Base-by-base conservation (phyloP, 2,797 vertebrate genomes). In the Tenualosa ilisha region DNA sequence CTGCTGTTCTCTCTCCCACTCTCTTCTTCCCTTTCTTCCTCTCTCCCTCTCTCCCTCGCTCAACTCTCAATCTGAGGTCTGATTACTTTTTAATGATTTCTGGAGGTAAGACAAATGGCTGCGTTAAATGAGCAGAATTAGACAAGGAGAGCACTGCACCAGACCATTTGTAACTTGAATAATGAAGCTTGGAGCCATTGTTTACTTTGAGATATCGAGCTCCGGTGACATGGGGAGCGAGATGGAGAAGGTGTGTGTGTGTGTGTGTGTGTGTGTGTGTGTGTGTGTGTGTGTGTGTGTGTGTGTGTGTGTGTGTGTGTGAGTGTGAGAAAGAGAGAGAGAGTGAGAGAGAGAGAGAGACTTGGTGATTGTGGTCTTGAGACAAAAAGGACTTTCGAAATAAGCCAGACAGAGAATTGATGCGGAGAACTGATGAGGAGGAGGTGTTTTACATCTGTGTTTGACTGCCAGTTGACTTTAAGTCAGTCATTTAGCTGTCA, bases 11-110 rank as follows among this genome's bases (percentile, higher is more conserved):
- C n/a, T 11, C 24, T 81, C 22, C 63, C 6, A 8, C 75, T 40
- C n/a, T 53, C 68, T 75, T 65, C 86, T 85, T 86, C 81, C 83
- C 91, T 90, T 92, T 92, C 93, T 93, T 92, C 26, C 22, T 9
- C n/a, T 81, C 24, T 86, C 83, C 54, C 86, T 86, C 89, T 83
- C 84, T 3, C 84, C 24, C 40, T 46, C 81, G 83, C 87, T 82
- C 85, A 90, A 90, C 92, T 92, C 93, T 93, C 92, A 93, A 90
- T 93, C 93, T 93, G 91, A 90, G 90, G 91, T 93, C 94, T 96
- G 96, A 96, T 96, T 95, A 94, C 94, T 94, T 96, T 96, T 95
- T 96, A 96, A 96, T 95, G 96, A 96, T 96, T 95, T 94, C 93
- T 94, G 92, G 93, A 91, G 93, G 92, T 92, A 93, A 96, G 95